Evolutionary conservation across 2,888 invertebrate species (phyloP).

Genomic region (Stenchaetothrips biformis): DNA sequence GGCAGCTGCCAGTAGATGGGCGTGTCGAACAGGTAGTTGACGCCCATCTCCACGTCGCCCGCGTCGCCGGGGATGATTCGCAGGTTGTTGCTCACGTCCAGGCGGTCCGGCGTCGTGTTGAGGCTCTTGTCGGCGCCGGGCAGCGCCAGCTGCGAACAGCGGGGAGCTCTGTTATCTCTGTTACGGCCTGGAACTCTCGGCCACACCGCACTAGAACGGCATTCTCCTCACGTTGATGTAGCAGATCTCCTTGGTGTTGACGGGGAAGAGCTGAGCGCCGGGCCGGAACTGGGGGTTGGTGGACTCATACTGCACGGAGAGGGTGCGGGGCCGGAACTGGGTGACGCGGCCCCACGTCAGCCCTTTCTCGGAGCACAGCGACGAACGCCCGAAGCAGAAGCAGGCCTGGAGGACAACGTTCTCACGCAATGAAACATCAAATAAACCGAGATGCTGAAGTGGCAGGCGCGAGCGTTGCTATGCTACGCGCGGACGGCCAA

Average conservation of each 20-base stretch:
- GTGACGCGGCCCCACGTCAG: slow-evolving; percentile 78
- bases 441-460: no score
- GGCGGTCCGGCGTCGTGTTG: slow-evolving; percentile 47
- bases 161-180: slow-evolving; percentile 2
- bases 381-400: slow-evolving; percentile 89
- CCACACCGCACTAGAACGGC: slow-evolving; percentile 32
- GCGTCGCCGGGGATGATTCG: slow-evolving; percentile 58
- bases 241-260: slow-evolving; percentile 45
- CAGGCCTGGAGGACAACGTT: slow-evolving; percentile 51
- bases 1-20: slow-evolving; percentile 83
- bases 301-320: slow-evolving; percentile 41
- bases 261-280: slow-evolving; percentile 40
- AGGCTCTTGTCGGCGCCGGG: slow-evolving; percentile 43
- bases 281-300: slow-evolving; percentile 37
- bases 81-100: slow-evolving; percentile 56
- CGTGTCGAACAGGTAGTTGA: slow-evolving; percentile 53
- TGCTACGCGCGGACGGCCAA: slow-evolving; percentile 47
- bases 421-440: no score
- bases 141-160: slow-evolving; percentile 42
- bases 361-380: slow-evolving; percentile 72
- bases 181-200: neutral
- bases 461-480: no score
- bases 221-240: slow-evolving; percentile 43
- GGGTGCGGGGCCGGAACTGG: slow-evolving; percentile 45
- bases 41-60: slow-evolving; percentile 53